A percentile compares a stretch with the other conserved stretches of the same genome.
These are phyloP conservation scores for Scleropages formosus DNA, from an alignment of 2,797 vertebrate genomes.

Conservation along the genomic window DNA sequence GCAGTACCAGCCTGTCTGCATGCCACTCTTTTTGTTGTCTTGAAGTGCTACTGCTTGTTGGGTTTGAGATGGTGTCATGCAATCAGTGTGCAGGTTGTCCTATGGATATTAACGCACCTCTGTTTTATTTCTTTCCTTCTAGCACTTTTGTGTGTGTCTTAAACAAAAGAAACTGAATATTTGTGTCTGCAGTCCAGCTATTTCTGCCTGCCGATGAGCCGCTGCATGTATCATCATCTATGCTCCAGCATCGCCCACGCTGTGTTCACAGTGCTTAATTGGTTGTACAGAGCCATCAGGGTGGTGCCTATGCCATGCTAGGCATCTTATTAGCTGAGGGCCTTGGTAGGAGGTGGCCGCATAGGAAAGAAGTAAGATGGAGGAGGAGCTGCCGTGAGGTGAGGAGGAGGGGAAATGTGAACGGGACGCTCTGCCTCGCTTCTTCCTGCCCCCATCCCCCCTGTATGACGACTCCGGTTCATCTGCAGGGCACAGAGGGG, in stretches of 20 bases:
- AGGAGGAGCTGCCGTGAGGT: slow-evolving; percentile 36
- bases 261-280: neutral
- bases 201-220: neutral
- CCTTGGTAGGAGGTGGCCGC: neutral
- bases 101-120: no score
- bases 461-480: slow-evolving; percentile 2
- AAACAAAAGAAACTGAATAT: no score
- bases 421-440: slow-evolving; percentile 72
- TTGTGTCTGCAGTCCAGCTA: neutral
- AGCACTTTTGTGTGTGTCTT: no score
- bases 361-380: neutral
- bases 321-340: neutral
- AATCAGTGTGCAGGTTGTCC: no score
- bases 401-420: slow-evolving; percentile 61
- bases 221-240: neutral
- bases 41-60: no score
- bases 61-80: no score
- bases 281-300: no score
- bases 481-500: slow-evolving; percentile 9
- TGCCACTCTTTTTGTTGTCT: no score
- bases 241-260: neutral
- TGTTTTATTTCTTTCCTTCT: no score
- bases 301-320: neutral
- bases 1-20: no score
- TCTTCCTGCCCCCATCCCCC: slow-evolving; percentile 57